Base-by-base conservation (phyloP, 2,888 invertebrate species). In the Himalopsyche kuldschensis region DNA sequence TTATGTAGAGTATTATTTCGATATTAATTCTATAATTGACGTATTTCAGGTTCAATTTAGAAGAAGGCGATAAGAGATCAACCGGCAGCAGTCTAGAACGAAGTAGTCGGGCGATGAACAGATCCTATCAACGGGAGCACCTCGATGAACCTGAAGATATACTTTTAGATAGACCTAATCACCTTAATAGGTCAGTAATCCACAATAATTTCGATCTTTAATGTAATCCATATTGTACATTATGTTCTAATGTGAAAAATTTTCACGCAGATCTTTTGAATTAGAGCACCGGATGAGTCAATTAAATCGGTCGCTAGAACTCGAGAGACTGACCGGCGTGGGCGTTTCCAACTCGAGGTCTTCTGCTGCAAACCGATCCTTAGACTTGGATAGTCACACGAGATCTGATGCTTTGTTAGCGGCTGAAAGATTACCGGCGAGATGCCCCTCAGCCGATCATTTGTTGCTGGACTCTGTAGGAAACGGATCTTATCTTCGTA, bases 391-490 rank as follows among this genome's bases (percentile, higher is more conserved):
- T 0, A 78, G 78, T 27, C 47, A 85, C 15, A 69, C 78, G n/a
- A 80, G 80, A 15, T 78, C 63, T n/a, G 47, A 46, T 47, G 85
- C 83, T 27, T 24, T 81, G 5, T 32, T 81, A 11, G 87, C 89
- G 1, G 87, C 85, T 15, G 86, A 84, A 27, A 89, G 89, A 32
- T 82, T 89, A 20, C 89, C 90, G 20, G 90, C 90, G 0, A 85
- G 91, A 4, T 91, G 91, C 80, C 90, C 91, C 0, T 91, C 91
- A 0, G 90, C 91, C 1, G 91, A 91, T 82, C 91, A 91, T 85
- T 88, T 91, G 10, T 88, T 88, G 86, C 81, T 88, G 87, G 82
- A 88, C 82, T 24, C 85, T 85, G 80, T 83, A 10, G 78, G 83
- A 2, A 82, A 84, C 24, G 47, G 82, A 20, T 79, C 84, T 5